These are phyloP conservation scores for Micromussa lordhowensis DNA, from an alignment of 92 coral and sea anemone genomes.

Conservation along the genomic window DNA sequence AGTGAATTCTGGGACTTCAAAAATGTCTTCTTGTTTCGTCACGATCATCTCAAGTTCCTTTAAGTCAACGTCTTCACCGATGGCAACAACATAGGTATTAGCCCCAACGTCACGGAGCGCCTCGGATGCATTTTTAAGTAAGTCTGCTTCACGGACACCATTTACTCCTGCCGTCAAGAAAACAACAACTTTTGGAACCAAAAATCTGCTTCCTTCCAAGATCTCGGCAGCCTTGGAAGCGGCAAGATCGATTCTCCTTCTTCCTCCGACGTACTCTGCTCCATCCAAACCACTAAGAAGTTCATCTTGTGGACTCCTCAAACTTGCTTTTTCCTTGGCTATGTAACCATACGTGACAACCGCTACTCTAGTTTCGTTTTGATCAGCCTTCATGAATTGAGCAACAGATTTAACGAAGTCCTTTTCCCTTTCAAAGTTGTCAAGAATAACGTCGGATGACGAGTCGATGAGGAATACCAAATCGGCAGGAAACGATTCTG, in stretches of 20 bases:
- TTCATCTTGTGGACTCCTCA: neutral
- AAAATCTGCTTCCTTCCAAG: neutral
- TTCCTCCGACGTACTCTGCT: neutral
- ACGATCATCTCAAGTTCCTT: slow-evolving; percentile 38
- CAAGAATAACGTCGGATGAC: neutral
- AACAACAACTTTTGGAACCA: neutral
- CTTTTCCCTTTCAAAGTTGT: slow-evolving; percentile 56
- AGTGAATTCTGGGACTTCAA: neutral
- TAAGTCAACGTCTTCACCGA: slow-evolving; percentile 48
- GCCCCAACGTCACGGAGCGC: neutral
- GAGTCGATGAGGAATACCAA: neutral
- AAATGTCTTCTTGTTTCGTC: neutral
- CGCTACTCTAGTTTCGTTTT: slow-evolving; percentile 62
- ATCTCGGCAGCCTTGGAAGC: neutral
- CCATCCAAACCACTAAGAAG: neutral
- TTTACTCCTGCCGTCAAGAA: neutral
- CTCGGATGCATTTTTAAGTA: neutral
- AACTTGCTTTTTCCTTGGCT: neutral
- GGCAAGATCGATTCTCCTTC: neutral
- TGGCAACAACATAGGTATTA: slow-evolving; percentile 69
- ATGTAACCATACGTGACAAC: slow-evolving; percentile 1
- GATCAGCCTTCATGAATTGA: slow-evolving; percentile 52
- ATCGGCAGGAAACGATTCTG: neutral
- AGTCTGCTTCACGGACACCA: neutral
- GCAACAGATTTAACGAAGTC: slow-evolving; percentile 55